phyloP scores from a whole-genome alignment of 2,888 invertebrate genomes.

The Spatulosminthurus flaviceps region DNA sequence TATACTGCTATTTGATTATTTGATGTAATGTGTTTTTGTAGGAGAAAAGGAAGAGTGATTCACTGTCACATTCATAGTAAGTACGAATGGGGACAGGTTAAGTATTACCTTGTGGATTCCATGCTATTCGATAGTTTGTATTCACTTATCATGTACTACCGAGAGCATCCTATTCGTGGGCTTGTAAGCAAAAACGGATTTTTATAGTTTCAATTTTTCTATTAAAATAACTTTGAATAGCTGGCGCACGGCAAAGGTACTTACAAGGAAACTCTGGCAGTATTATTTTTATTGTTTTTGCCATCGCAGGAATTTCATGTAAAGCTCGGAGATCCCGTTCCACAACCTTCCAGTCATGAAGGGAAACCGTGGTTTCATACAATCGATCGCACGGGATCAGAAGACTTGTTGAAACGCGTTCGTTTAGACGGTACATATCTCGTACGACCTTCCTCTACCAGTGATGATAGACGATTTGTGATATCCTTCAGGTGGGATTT shows the following conservation, averaged over 20 bases:
- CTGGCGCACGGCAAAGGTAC: too few species aligned
- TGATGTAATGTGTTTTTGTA: slow-evolving; percentile 14
- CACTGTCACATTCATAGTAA: slow-evolving; percentile 91
- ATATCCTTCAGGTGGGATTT: slow-evolving; percentile 73
- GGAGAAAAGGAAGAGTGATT: slow-evolving; percentile 82
- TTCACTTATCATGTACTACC: slow-evolving; percentile 88
- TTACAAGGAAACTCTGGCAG: background rate
- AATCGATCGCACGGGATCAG: slow-evolving; percentile 82
- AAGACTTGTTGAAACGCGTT: slow-evolving; percentile 85
- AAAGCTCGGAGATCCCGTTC: slow-evolving; percentile 87
- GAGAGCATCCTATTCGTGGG: slow-evolving; percentile 84
- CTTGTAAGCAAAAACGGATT: slow-evolving; percentile 71
- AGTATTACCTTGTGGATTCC: slow-evolving; percentile 89
- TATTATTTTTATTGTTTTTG: slow-evolving; percentile 10
- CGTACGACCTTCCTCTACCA: slow-evolving; percentile 80
- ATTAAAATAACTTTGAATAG: too few species aligned
- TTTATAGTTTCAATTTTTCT: too few species aligned
- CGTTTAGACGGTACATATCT: slow-evolving; percentile 93
- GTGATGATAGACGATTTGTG: slow-evolving; percentile 75
- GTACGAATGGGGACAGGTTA: slow-evolving; percentile 86
- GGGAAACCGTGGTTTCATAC: slow-evolving; percentile 92
- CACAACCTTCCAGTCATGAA: slow-evolving; percentile 94
- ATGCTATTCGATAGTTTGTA: slow-evolving; percentile 91
- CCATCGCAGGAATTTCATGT: slow-evolving; percentile 87
- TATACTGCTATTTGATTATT: too few species aligned